Percentiles rank a stretch among this genome's conserved stretches.
Conservation (phyloP, 2,797 vertebrate genomes). For the Pseudochirops corinnae region DNA sequence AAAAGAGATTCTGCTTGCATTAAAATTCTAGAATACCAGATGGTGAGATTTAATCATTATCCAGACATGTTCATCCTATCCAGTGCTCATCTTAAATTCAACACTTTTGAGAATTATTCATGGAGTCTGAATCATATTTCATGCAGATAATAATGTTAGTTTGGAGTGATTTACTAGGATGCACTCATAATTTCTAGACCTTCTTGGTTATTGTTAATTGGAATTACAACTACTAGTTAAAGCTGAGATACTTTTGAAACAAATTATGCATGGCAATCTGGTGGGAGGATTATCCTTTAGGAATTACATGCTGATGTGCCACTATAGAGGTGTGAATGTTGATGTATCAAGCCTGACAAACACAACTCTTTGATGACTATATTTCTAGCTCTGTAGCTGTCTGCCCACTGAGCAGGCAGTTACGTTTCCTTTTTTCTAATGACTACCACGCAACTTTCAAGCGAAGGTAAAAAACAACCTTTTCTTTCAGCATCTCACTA, state of each 20-base stretch:
- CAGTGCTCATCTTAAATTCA: slow-evolving; percentile 75
- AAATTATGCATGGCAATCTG: slow-evolving; percentile 70
- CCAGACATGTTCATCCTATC: slow-evolving; percentile 79
- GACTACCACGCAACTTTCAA: slow-evolving; percentile 74
- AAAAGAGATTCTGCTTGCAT: slow-evolving; percentile 76
- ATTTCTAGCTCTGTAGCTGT: slow-evolving; percentile 76
- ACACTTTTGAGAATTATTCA: slow-evolving; percentile 82
- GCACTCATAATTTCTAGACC: slow-evolving; percentile 74
- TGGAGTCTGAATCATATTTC: slow-evolving; percentile 77
- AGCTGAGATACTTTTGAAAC: slow-evolving; percentile 72
- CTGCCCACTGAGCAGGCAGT: slow-evolving; percentile 81
- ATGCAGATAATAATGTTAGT: slow-evolving; percentile 78
- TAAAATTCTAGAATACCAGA: slow-evolving; percentile 79
- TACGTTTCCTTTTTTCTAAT: slow-evolving; percentile 82
- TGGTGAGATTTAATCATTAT: slow-evolving; percentile 74
- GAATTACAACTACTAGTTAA: slow-evolving; percentile 79
- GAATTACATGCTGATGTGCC: slow-evolving; percentile 74
- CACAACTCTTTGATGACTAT: slow-evolving; percentile 75
- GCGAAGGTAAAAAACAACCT: slow-evolving; percentile 74
- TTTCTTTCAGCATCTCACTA: slow-evolving; percentile 60
- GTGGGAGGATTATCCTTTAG: slow-evolving; percentile 71
- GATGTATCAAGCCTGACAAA: slow-evolving; percentile 76
- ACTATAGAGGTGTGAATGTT: slow-evolving; percentile 64
- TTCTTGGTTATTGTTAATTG: slow-evolving; percentile 81
- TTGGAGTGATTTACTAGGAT: slow-evolving; percentile 79